phyloP scores from a whole-genome alignment of 2,888 invertebrate species.

The Boloria selene region DNA sequence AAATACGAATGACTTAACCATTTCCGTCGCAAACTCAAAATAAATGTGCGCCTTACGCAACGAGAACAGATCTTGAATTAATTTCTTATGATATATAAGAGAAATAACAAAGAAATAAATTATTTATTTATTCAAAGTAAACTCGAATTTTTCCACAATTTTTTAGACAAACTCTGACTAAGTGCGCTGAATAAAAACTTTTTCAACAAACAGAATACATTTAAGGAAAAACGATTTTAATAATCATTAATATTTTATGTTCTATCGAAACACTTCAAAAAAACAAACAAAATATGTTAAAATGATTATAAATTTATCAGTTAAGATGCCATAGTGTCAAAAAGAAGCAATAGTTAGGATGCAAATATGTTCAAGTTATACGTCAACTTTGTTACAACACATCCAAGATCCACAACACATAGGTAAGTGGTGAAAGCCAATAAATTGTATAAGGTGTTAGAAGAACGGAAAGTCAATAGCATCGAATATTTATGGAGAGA shows the following conservation, averaged over 20 bases:
- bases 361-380: constrained; percentile 21
- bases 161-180: constrained; percentile 4
- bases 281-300: no score
- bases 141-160: constrained; percentile 9
- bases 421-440: constrained; percentile 66
- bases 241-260: no score
- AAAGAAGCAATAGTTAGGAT: not conserved
- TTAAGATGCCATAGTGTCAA: no score
- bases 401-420: constrained; percentile 47
- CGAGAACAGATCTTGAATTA: not conserved
- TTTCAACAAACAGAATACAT: not conserved
- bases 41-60: not conserved
- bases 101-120: constrained; percentile 7
- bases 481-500: constrained; percentile 43
- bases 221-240: not conserved
- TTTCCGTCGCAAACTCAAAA: no score
- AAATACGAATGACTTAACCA: no score
- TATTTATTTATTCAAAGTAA: constrained; percentile 4
- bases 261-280: no score
- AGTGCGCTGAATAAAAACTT: not conserved
- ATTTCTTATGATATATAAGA: constrained; percentile 11
- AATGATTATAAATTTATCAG: no score
- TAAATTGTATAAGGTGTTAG: constrained; percentile 61
- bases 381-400: constrained; percentile 52
- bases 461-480: constrained; percentile 34